Evolutionary conservation across 1,140 invertebrate genomes (phyloP).

Genomic region (Manduca sexta): DNA sequence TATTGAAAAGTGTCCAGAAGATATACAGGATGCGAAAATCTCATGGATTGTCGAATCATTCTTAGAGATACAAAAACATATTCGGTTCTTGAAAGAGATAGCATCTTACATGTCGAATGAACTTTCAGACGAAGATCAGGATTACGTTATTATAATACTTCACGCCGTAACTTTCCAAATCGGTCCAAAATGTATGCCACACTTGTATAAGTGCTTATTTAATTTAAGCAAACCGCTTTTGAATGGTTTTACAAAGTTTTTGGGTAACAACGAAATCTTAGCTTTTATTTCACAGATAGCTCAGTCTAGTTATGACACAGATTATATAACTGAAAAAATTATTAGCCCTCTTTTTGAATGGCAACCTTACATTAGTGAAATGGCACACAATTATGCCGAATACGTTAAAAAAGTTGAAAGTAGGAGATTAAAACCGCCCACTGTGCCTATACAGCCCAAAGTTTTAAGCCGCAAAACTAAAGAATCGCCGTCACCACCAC

Average conservation of each 20-base stretch:
- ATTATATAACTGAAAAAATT: conserved; percentile 67
- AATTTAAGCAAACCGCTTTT: conserved; percentile 54
- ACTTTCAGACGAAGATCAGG: conserved; percentile 43
- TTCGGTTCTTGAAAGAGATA: conserved; percentile 39
- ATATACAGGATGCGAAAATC: conserved; percentile 43
- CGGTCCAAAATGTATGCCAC: conserved; percentile 31
- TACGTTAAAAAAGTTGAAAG: conserved; percentile 51
- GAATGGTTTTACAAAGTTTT: conserved; percentile 46
- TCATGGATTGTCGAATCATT: conserved; percentile 58
- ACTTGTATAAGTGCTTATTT: conserved; percentile 53
- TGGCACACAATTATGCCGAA: conserved; percentile 53
- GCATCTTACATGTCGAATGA: conserved; percentile 30
- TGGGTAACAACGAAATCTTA: conserved; percentile 49
- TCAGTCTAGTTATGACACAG: conserved; percentile 57
- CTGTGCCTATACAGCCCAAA: conserved; percentile 50
- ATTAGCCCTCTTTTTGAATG: conserved; percentile 56
- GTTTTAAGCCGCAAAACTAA: conserved; percentile 47
- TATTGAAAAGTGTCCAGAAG: conserved; percentile 46
- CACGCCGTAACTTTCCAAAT: conserved; percentile 50
- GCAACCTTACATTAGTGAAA: conserved; percentile 60
- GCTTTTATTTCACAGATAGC: conserved; percentile 46
- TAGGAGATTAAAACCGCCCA: conserved; percentile 44
- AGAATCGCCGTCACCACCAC: conserved; percentile 9
- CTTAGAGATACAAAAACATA: conserved; percentile 46
- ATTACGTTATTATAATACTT: conserved; percentile 49